phyloP scores from a whole-genome alignment of 2,888 invertebrate genomes.

The Anthophora plumipes region DNA sequence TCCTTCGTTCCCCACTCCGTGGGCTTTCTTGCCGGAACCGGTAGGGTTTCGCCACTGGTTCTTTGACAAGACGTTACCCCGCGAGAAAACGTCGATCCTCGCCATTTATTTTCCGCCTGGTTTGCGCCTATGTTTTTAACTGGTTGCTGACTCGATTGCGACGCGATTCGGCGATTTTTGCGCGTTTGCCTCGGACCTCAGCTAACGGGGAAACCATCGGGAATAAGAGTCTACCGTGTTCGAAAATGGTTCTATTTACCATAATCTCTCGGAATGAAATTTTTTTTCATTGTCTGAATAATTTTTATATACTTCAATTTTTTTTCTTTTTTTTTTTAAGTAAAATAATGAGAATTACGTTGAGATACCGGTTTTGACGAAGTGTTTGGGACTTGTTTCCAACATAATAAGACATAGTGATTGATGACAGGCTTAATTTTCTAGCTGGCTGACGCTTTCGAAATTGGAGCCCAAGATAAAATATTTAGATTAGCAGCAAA shows the following conservation, averaged over 20 bases:
- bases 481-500: slow-evolving; percentile 59
- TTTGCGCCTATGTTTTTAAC: slow-evolving; percentile 35
- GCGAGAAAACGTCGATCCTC: slow-evolving; percentile 35
- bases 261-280: not conserved
- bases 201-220: no score
- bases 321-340: not conserved
- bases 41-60: slow-evolving; percentile 56
- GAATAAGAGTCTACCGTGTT: no score
- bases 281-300: not conserved
- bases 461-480: slow-evolving; percentile 60
- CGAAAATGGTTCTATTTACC: not conserved
- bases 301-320: not conserved
- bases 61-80: slow-evolving; percentile 51
- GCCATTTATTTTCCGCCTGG: slow-evolving; percentile 38
- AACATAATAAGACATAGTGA: not conserved
- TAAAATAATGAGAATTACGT: not conserved
- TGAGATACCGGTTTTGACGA: not conserved
- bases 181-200: not conserved
- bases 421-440: slow-evolving; percentile 48
- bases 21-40: slow-evolving; percentile 54
- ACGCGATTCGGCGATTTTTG: slow-evolving; percentile 8
- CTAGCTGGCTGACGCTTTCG: slow-evolving; percentile 37
- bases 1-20: not conserved
- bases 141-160: slow-evolving; percentile 3
- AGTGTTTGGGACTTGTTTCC: not conserved